These are phyloP conservation scores for Callinectes sapidus DNA, from an alignment of 2,888 invertebrate genomes.

Conservation along the genomic window DNA sequence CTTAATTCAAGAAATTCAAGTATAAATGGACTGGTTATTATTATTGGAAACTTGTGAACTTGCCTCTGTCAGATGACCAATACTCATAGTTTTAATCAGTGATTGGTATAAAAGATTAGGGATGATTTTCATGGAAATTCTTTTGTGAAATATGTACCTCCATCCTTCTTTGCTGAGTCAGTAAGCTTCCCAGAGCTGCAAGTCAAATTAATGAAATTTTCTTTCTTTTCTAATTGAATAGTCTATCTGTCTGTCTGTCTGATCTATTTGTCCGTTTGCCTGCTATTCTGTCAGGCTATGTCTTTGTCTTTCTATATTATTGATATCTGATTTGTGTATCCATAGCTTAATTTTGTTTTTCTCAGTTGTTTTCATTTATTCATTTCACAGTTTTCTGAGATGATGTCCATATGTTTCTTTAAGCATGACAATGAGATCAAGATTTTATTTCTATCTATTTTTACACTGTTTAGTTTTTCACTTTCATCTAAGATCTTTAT, in stretches of 20 bases:
- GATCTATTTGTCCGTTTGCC: neutral
- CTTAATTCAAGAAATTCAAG: too few relatives aligned
- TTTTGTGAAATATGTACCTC: neutral
- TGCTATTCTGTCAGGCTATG: neutral
- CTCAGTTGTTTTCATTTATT: neutral
- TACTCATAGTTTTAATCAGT: neutral
- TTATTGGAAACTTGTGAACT: too few relatives aligned
- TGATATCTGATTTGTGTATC: neutral
- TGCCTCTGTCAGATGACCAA: neutral
- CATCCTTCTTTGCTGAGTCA: neutral
- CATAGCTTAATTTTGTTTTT: neutral
- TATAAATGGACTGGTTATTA: too few relatives aligned
- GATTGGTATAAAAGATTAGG: neutral
- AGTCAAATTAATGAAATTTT: neutral
- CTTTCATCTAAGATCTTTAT: too few relatives aligned
- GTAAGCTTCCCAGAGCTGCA: neutral
- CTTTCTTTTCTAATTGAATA: neutral
- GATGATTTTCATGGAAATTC: neutral
- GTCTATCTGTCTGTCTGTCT: neutral
- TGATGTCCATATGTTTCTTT: too few relatives aligned
- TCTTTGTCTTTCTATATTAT: neutral
- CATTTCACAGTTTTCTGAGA: too few relatives aligned
- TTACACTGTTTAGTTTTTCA: too few relatives aligned
- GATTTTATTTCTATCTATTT: too few relatives aligned
- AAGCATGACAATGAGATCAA: too few relatives aligned